Evolutionary conservation across 2,888 invertebrate species (phyloP).

Genomic region (Conistra vaccinii): DNA sequence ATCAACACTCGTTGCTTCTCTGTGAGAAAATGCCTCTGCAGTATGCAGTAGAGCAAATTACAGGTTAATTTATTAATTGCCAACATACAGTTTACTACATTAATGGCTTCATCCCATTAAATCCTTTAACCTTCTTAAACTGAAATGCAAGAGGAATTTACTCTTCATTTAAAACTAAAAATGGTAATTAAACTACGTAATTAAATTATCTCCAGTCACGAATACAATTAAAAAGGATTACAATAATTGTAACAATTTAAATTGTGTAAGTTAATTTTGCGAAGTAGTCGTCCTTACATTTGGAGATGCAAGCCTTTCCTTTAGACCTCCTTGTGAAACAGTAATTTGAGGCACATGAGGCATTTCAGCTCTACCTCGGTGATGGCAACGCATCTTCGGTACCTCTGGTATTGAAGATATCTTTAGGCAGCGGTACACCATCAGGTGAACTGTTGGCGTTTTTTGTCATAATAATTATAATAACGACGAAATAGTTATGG

Average conservation of each 20-base stretch:
- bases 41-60: not conserved
- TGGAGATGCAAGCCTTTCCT: not conserved
- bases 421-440: too few relatives aligned
- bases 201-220: slow-evolving; percentile 33
- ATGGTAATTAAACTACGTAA: slow-evolving; percentile 24
- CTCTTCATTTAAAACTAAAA: not conserved
- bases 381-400: not conserved
- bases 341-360: not conserved
- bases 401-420: too few relatives aligned
- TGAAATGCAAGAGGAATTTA: not conserved
- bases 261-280: slow-evolving; percentile 16
- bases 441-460: too few relatives aligned
- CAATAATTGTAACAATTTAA: slow-evolving; percentile 27
- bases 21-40: not conserved
- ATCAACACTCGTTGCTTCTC: too few relatives aligned
- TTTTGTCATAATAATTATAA: too few relatives aligned
- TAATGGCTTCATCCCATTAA: not conserved
- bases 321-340: not conserved
- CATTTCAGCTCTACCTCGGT: not conserved
- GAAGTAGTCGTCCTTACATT: slow-evolving; percentile 1
- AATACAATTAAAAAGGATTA: slow-evolving; percentile 12
- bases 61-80: not conserved
- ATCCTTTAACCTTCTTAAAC: not conserved
- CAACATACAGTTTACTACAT: not conserved
- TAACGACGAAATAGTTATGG: too few relatives aligned